Evolutionary conservation across 2,888 invertebrate species (phyloP).

Genomic region (Drosophila monieri): DNA sequence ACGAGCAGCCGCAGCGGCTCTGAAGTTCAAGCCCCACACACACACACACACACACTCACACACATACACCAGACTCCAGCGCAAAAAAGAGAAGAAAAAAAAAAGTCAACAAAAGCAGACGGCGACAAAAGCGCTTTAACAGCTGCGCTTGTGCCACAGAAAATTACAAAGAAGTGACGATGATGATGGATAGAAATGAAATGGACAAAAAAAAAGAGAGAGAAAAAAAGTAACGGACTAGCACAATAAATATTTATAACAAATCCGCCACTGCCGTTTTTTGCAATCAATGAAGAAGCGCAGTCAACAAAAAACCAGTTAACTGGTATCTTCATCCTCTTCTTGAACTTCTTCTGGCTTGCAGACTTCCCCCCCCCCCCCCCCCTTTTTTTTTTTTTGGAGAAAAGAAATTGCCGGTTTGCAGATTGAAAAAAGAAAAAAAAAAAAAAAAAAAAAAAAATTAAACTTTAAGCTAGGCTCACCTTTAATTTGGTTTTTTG

Average conservation of each 20-base stretch:
- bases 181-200: constrained; percentile 1
- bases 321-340: constrained; percentile 21
- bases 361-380: constrained; percentile 5
- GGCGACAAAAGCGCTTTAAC: constrained; percentile 31
- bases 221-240: constrained; percentile 50
- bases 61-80: background rate
- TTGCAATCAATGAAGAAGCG: constrained; percentile 46
- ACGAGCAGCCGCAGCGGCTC: background rate
- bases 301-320: constrained; percentile 62
- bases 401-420: constrained; percentile 54
- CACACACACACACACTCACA: background rate
- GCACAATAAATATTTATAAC: constrained; percentile 72
- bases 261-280: constrained; percentile 47
- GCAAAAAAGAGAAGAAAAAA: constrained; percentile 1
- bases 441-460: constrained; percentile 14
- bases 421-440: constrained; percentile 52
- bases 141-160: constrained; percentile 30
- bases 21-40: constrained; percentile 17
- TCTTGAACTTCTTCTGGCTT: background rate
- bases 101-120: constrained; percentile 29
- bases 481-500: constrained; percentile 26
- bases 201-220: background rate
- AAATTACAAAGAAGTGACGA: constrained; percentile 14
- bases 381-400: constrained; percentile 25
- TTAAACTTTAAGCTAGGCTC: constrained; percentile 3